Percentiles rank a stretch among this genome's conserved stretches.
These are phyloP conservation scores for Halcyon chelicuti DNA, from an alignment of 2,797 vertebrate genomes.

Conservation along the genomic window DNA sequence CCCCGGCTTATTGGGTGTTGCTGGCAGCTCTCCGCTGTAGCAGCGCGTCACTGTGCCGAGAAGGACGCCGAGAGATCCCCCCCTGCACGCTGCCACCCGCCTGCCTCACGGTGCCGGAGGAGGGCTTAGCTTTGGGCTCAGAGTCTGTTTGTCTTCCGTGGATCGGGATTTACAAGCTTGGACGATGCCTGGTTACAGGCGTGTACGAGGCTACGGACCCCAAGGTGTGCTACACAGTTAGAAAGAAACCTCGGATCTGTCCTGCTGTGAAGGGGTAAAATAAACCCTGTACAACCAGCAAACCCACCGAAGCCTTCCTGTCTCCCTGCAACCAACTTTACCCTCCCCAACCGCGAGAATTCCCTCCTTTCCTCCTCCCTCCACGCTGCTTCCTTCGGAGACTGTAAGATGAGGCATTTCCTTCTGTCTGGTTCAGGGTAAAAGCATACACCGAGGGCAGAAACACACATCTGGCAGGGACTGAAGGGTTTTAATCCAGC, in stretches of 20 bases:
- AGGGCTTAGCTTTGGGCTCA: not conserved
- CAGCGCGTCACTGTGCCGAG: not conserved
- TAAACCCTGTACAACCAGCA: not conserved
- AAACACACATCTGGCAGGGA: conserved; percentile 70
- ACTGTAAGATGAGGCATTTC: conserved; percentile 49
- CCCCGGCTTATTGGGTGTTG: not conserved
- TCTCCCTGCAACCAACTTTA: conserved; percentile 15
- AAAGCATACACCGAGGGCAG: conserved; percentile 57
- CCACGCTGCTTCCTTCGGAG: not conserved
- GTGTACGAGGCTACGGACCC: not conserved
- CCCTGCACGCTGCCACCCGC: not conserved
- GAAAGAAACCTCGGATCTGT: conserved; percentile 13
- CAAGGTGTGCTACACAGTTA: conserved; percentile 1
- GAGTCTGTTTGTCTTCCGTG: not conserved
- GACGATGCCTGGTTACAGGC: not conserved
- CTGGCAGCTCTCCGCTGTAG: not conserved
- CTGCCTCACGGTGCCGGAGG: not conserved
- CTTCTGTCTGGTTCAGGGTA: conserved; percentile 16
- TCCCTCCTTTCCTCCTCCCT: not conserved
- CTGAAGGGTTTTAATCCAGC: conserved; percentile 66
- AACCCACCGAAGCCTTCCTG: not conserved
- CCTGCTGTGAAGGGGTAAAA: not conserved
- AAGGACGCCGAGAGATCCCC: not conserved
- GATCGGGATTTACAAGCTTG: not conserved
- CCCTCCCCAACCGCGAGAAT: not conserved